Evolutionary conservation across 2,797 vertebrate genomes (phyloP).

Genomic region (Echiichthys vipera): DNA sequence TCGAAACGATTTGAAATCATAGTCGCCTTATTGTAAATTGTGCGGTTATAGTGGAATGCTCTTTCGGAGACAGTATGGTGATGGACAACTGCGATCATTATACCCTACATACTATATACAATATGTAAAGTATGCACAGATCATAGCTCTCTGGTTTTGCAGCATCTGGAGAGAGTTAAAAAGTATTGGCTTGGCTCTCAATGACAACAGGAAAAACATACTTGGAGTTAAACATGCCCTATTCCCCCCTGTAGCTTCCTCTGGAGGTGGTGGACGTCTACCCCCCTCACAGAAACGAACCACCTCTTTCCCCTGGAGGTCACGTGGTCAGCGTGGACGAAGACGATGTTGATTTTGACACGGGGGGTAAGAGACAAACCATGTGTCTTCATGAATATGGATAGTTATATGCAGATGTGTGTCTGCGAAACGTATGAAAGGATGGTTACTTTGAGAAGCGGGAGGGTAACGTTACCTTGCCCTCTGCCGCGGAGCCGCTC

Average conservation of each 20-base stretch:
- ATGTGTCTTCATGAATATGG: too few species aligned
- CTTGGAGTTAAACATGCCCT: not conserved
- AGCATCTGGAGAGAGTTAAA: slow-evolving; percentile 55
- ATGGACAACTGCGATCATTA: slow-evolving; percentile 20
- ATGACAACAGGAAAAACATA: slow-evolving; percentile 6
- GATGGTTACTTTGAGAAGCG: slow-evolving; percentile 7
- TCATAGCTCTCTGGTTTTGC: slow-evolving; percentile 20
- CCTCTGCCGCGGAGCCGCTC: slow-evolving; percentile 36
- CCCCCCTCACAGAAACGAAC: slow-evolving; percentile 51
- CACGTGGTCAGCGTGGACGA: slow-evolving; percentile 88
- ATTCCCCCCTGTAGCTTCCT: slow-evolving; percentile 53
- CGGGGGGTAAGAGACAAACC: slow-evolving; percentile 84
- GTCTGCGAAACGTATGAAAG: slow-evolving; percentile 11
- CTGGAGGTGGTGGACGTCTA: slow-evolving; percentile 70
- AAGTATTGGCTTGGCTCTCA: not conserved
- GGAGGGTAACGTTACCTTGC: slow-evolving; percentile 41
- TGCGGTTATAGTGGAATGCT: slow-evolving; percentile 39
- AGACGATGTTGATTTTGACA: slow-evolving; percentile 82
- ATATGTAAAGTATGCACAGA: slow-evolving; percentile 12
- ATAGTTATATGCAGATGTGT: too few species aligned
- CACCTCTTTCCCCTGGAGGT: slow-evolving; percentile 68
- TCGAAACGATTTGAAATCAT: slow-evolving; percentile 29
- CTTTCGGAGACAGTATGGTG: not conserved
- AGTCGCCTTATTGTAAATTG: slow-evolving; percentile 12
- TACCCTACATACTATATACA: slow-evolving; percentile 9